Percentiles rank a stretch among this genome's conserved stretches.
phyloP scores from a whole-genome alignment of 2,888 invertebrate species.

The Euspilapteryx auroguttella region DNA sequence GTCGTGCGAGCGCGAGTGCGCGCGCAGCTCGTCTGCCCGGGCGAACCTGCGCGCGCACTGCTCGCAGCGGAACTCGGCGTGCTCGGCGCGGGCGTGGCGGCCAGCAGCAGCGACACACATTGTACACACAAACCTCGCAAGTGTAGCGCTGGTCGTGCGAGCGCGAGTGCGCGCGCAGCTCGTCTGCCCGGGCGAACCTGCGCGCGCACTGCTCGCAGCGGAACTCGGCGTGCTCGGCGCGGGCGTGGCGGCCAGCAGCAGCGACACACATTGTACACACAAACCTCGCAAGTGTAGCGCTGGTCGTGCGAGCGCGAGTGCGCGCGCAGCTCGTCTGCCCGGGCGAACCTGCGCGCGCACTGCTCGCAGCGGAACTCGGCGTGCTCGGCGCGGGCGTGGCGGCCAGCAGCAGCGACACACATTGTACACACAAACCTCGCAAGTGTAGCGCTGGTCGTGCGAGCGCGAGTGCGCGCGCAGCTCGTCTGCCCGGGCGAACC shows the following conservation, averaged over 20 bases:
- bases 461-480: background rate
- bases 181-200: background rate
- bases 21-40: background rate
- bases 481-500: background rate
- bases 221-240: background rate
- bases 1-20: background rate
- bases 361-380: background rate
- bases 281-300: background rate
- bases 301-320: background rate
- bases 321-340: background rate
- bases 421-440: background rate
- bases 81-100: background rate
- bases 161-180: background rate
- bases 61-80: background rate
- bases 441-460: background rate
- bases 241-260: no score
- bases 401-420: no score
- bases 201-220: background rate
- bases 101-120: no score
- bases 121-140: background rate
- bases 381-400: background rate
- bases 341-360: conserved; percentile 1
- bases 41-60: background rate
- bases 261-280: no score
- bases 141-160: background rate